A percentile compares a stretch with the other conserved stretches of the same genome.
phyloP scores from a whole-genome alignment of 1,140 invertebrate genomes.

The Agrilus planipennis region DNA sequence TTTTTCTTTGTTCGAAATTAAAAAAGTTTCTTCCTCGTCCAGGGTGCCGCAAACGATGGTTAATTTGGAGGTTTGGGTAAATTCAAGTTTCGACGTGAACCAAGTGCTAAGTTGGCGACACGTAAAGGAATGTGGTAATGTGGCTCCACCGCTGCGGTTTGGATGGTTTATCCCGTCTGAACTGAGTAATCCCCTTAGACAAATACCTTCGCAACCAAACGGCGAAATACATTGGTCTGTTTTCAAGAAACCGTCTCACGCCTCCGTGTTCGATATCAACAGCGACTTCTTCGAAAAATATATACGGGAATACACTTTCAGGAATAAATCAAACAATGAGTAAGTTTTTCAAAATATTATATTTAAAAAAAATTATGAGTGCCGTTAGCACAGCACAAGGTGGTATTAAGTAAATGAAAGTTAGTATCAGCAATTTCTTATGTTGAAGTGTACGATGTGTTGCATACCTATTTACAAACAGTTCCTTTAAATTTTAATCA shows the following conservation, averaged over 20 bases:
- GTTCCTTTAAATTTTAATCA: no score
- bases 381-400: no score
- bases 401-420: no score
- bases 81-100: slow-evolving; percentile 42
- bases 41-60: slow-evolving; percentile 46
- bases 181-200: slow-evolving; percentile 30
- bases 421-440: no score
- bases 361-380: no score
- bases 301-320: slow-evolving; percentile 1
- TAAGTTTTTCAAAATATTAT: no score
- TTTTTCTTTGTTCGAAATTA: no score
- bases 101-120: slow-evolving; percentile 30
- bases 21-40: no score
- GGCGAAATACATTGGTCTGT: slow-evolving; percentile 37
- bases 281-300: slow-evolving; percentile 6
- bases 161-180: slow-evolving; percentile 56
- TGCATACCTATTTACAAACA: no score
- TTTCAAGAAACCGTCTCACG: slow-evolving; percentile 35
- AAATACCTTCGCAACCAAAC: slow-evolving; percentile 10
- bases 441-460: no score
- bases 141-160: slow-evolving; percentile 51
- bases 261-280: slow-evolving; percentile 36
- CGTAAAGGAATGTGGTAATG: slow-evolving; percentile 46
- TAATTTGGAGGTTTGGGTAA: slow-evolving; percentile 59
- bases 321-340: neutral